Base-by-base conservation (phyloP, 2,888 invertebrate species). In the Pristionchus arcanus region DNA sequence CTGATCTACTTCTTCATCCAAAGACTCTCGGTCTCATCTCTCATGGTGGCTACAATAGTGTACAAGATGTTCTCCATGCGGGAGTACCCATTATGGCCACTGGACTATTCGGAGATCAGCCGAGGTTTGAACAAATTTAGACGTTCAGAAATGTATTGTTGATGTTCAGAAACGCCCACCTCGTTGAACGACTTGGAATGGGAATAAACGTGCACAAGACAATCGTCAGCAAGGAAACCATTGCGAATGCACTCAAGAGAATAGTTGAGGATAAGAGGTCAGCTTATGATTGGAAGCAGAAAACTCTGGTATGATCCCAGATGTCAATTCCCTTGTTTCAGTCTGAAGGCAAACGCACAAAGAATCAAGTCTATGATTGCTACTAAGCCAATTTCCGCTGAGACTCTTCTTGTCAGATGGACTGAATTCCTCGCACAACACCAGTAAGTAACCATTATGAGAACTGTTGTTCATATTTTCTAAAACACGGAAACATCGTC, bases 41-140 rank as follows among this genome's bases (percentile, higher is more conserved):
- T 0, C 97, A 97, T 94, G 97, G 97, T 0, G 97, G 97, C 0
- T 96, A 97, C 93, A 96, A 97, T 92, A 97, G 97, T 89, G 95
- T 96, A 55, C 87, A 93, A 91, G 93, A 93, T 88, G 90, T 92
- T 0, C 91, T 93, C 25, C 90, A 90, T 0, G 92, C 92, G 16
- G 93, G 92, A 28, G 91, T 91, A 9, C 92, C 93, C 4, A 90
- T 93, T 83, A 86, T 93, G 31, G 91, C 92, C 11, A 92, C 92
- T 19, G 91, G 92, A 5, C 90, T 93, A 4, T 92, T 93, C 87
- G 93, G 92, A n/a, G 93, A 93, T 88, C 93, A 93, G 86, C 74
- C 42, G 28, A 88, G 87, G 87, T 87, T 66, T 4, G 15, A 3
- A 66, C 66, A 3, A 25, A 25, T 11, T 3, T 3, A 66, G 21